Base-by-base conservation (phyloP, 2,113 vertebrate genomes). In the Aviceda subcristata region DNA sequence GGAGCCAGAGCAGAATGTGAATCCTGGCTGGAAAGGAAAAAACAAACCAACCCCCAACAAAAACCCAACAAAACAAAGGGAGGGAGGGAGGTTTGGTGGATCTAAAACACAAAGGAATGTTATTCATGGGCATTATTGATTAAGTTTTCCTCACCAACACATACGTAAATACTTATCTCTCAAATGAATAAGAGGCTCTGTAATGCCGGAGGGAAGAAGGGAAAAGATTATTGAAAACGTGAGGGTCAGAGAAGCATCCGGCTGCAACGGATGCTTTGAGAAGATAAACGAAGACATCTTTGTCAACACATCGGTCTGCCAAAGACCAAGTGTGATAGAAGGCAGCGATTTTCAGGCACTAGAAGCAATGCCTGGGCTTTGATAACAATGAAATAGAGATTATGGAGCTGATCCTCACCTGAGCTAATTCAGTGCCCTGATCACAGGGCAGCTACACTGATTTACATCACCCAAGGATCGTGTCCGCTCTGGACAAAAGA, bases 201-300 rank as follows among this genome's bases (percentile, higher is more conserved):
- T 85, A 91, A 92, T 36, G 46, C 95, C 4, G 4, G 43, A 93
- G 90, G 90, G 86, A 97, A 91, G 95, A 73, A 96, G 80, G 76
- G 29, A 91, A 94, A 95, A 94, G 89, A 96, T 95, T 96, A 96
- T 87, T 95, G 97, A 94, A 94, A 97, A 96, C 14, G 15, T 68
- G 86, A 92, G 92, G 94, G 95, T 97, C 96, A 96, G 64, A 95
- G 95, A 86, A 95, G 88, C 94, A 96, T 94, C 90, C n/a, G 20
- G 83, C 90, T 96, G 94, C 72, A 88, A n/a, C 29, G 48, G 93
- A 92, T 86, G 96, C 66, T 91, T 41, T 19, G 88, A 73, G 62
- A 90, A 95, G 95, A 97, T 97, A 97, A 96, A 94, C 15, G 5
- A 77, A 96, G 85, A 84, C 21, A 46, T 90, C 62, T 90, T 94